Base-by-base conservation (phyloP, 30 jellyfish, hydroid and myxozoan genomes). In the Turritopsis rubra region DNA sequence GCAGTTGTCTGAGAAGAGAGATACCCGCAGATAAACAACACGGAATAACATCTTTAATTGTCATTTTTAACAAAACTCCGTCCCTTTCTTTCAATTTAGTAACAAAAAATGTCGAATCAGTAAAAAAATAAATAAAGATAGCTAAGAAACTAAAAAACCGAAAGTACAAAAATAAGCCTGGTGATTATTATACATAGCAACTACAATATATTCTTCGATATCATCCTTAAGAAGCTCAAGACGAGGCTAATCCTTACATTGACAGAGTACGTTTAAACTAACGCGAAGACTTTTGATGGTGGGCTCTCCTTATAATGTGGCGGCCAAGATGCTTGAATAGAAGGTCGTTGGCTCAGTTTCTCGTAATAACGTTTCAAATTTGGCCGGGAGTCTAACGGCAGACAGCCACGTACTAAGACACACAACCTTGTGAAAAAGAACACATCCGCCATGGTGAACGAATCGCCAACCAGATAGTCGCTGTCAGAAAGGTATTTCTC, bases 261-360 rank as follows among this genome's bases (percentile, higher is more conserved):
- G n/a, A n/a, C n/a, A n/a, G n/a, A n/a, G n/a, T n/a, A 8, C 28
- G 9, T 65, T 70, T 53, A 80, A n/a, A 80, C 79, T 16, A 30
- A 30, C 1, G 79, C 52, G 53, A 80, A 80, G 8, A 80, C 65
- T 19, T 65, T 27, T 21, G 87, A 31, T 21, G 65, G 65, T 9
- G 88, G 83, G 21, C 53, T 23, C 19, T 52, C 81, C 29, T 72
- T 84, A 19, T 41, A 84, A 29, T 84, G 90, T 0, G 90, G 90
- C n/a, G 90, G 90, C 90, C 90, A 84, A 8, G 90, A 66, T 28
- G 90, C 90, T 54, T 28, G 74, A 0, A 84, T 75, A 22, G 90
- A 84, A 21, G 90, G 90, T 0, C 90, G 85, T 21, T 52, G 20
- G 9, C 27, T 28, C 27, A 84, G 20, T 54, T 29, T 29, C 41